Evolutionary conservation across 2,113 vertebrate genomes (phyloP).

Genomic region (Podilymbus podiceps): DNA sequence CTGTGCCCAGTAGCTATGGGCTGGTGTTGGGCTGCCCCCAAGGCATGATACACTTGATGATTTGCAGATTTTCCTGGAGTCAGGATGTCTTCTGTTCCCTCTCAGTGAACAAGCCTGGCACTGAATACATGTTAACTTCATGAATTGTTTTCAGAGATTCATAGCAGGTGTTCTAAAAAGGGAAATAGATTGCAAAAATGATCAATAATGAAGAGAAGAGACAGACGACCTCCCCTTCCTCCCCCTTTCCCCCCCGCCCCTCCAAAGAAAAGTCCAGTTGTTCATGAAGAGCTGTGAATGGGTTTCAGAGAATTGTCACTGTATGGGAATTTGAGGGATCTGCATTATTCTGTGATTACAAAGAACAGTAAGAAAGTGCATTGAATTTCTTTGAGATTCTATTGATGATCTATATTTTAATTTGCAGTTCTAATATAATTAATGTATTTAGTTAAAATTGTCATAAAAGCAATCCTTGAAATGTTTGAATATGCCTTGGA

Average conservation of each 20-base stretch:
- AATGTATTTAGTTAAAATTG: neutral
- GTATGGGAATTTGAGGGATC: neutral
- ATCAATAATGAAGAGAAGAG: neutral
- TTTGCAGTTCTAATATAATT: neutral
- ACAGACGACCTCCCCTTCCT: too few species aligned
- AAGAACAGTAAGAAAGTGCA: neutral
- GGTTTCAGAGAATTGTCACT: neutral
- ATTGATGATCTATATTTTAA: neutral
- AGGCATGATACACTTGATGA: neutral
- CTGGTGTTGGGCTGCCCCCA: neutral
- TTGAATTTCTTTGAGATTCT: neutral
- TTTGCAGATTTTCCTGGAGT: neutral
- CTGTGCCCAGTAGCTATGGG: neutral
- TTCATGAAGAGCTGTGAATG: neutral
- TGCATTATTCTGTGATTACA: neutral
- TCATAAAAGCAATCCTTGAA: neutral
- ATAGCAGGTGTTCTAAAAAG: neutral
- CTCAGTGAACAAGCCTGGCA: neutral
- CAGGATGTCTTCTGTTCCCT: neutral
- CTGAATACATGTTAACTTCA: neutral
- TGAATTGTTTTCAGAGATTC: neutral
- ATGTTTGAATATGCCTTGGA: too few species aligned
- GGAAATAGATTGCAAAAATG: neutral
- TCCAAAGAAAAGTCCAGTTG: neutral
- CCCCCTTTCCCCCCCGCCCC: accelerated